A percentile compares a stretch with the other conserved stretches of the same genome.
Conservation (phyloP, 2,113 vertebrate species). For the Brachyhypopomus occidentalis region DNA sequence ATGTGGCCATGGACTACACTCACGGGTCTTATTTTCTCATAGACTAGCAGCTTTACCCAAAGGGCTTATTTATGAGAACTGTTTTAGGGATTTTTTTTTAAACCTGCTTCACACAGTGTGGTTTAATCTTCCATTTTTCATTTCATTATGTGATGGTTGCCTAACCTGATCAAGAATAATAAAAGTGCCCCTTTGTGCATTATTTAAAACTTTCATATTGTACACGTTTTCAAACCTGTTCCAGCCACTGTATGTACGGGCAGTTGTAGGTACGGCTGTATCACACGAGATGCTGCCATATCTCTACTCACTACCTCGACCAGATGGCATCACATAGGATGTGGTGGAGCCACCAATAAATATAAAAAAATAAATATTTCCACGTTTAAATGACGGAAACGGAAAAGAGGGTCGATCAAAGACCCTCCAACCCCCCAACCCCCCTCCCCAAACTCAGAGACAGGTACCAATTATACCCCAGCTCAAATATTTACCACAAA, state of each 20-base stretch:
- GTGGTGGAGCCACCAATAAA: conserved; percentile 61
- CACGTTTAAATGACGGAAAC: conserved; percentile 77
- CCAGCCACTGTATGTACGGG: not conserved
- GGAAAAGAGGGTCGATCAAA: conserved; percentile 76
- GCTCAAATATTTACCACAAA: conserved; percentile 85
- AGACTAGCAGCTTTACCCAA: not conserved
- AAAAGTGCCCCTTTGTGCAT: not conserved
- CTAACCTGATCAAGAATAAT: not conserved
- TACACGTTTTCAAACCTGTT: not conserved
- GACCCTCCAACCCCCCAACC: conserved; percentile 42
- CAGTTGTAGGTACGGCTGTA: not conserved
- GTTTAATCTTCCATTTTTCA: not conserved
- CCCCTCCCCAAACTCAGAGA: conserved; percentile 69
- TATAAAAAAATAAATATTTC: too few species aligned
- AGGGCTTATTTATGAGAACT: not conserved
- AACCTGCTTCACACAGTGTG: not conserved
- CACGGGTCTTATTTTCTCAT: not conserved
- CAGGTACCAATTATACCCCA: conserved; percentile 83
- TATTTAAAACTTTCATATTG: conserved; percentile 10
- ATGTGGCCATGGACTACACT: not conserved
- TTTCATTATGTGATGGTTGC: not conserved
- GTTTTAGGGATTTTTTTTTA: not conserved
- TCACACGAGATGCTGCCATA: not conserved
- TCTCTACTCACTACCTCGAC: conserved; percentile 33
- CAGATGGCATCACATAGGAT: conserved; percentile 62